phyloP scores from a whole-genome alignment of 2,113 vertebrate genomes.

The Lates calcarifer region DNA sequence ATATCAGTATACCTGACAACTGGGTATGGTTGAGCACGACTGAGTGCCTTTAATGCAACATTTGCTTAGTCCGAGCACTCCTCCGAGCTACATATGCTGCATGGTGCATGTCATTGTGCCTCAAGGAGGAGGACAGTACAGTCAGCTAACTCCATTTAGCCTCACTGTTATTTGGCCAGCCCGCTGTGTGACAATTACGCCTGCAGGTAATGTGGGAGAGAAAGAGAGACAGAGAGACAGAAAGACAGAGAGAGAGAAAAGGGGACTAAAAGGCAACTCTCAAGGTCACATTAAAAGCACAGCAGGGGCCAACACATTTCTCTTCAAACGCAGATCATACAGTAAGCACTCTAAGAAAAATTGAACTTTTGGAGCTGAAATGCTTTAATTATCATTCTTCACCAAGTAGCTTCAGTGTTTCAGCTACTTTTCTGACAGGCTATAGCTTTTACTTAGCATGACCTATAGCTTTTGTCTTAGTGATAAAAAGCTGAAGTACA shows the following conservation, averaged over 20 bases:
- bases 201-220: conserved; percentile 48
- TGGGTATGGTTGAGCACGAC: conserved; percentile 15
- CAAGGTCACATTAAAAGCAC: conserved; percentile 58
- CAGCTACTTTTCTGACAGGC: background rate
- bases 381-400: background rate
- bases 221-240: background rate
- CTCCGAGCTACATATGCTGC: conserved; percentile 45
- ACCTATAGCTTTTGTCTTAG: background rate
- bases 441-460: no score
- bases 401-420: background rate
- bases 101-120: conserved; percentile 54
- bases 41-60: conserved; percentile 37
- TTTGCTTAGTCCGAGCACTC: conserved; percentile 35
- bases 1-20: conserved; percentile 7
- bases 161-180: conserved; percentile 50
- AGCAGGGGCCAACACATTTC: conserved; percentile 12
- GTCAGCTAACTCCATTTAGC: conserved; percentile 60
- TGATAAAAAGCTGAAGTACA: background rate
- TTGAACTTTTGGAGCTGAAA: background rate
- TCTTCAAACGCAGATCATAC: background rate
- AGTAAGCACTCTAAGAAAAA: background rate
- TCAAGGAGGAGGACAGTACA: conserved; percentile 47
- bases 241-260: no score
- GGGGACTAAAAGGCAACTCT: conserved; percentile 7
- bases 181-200: conserved; percentile 62